Evolutionary conservation across 2,113 vertebrate species (phyloP), one percentile per base, ranked within the genome.

Genomic region (Apodemus speciosus): DNA sequence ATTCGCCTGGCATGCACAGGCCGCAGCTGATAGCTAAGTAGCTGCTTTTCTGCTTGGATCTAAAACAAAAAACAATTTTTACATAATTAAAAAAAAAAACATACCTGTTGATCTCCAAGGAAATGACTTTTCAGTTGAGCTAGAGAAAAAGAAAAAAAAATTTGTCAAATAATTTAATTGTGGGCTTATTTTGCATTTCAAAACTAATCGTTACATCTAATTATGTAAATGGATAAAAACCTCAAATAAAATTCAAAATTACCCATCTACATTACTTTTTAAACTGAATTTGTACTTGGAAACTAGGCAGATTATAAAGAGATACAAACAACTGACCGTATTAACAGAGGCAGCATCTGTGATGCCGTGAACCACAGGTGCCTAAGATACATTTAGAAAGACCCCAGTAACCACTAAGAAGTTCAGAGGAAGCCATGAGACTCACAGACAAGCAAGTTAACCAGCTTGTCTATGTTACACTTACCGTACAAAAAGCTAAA

Each of bases 61-160:
- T 89, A 93, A 94, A 89, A 88, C 0, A 38, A 64, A 73, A 96
- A 92, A 85, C 79, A 43, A 23, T 83, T 93, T 87, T 91, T 62
- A 96, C 40, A 71, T 71, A 40, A 88, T 46, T 92, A 97, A 94
- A 68, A 49, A 94, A 97, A 97, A 95, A 62, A 60, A n/a, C 97
- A 91, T 99, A 99, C 99, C 99, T 99, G 99, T 97, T 81, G 98
- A 98, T 99, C 98, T 99, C 99, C 99, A 99, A 95, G 99, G 99
- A 98, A 99, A 99, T 95, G 99, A 99, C 98, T 99, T 99, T 98
- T 99, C 99, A 98, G 99, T 99, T 73, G 99, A 99, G 98, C 99
- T 99, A 98, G 46, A 97, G 97, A 94, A 97, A 97, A 97, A 93
- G 85, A 97, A 96, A 40, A 43, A 40, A 97, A 96, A 90, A 0